Base-by-base conservation (phyloP, 2,797 vertebrate genomes). In the Artibeus lituratus region DNA sequence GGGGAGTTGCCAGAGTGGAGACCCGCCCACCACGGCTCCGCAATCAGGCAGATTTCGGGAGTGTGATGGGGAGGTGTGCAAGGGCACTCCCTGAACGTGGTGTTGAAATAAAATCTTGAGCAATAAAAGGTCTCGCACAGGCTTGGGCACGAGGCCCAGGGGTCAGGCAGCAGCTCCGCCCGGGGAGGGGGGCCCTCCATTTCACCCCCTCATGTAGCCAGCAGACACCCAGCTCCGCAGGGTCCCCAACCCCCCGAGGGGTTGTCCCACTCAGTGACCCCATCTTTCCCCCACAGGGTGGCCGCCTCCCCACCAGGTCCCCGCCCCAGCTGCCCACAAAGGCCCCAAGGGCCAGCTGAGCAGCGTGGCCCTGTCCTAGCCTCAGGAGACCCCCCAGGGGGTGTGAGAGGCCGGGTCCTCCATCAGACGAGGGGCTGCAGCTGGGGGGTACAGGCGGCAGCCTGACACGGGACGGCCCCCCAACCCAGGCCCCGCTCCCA, bases 41-140 rank as follows among this genome's bases (percentile, higher is more conserved):
- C 29, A 14, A 7, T 12, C 18, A 1, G 55, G 22, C 62, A n/a
- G 15, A 37, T 29, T 62, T 49, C n/a, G 49, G 0, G 12, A 10
- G 35, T 15, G n/a, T 9, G 11, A 10, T 7, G 19, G 7, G 42
- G 35, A 78, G 26, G 49, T 26, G 49, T 18, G 77, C 55, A 90
- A 7, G 42, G 67, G 22, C 86, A 32, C 74, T 69, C 70, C 95
- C 69, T 29, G 19, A 10, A 0, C 16, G 59, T 1, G 21, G 32
- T 80, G 74, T 86, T 74, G 81, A 96, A 96, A 93, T 83, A 83
- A 80, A 93, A 76, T 73, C 78, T 90, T 94, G 90, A 95, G 95
- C 87, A 97, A 96, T n/a, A 19, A 55, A 73, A 67, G 3, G 21
- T 51, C 74, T 65, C 44, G 11, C 15, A 0, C 0, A 1, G 42